These are phyloP conservation scores for Yasuhikotakia modesta DNA, from an alignment of 2,797 vertebrate species.

Conservation along the genomic window DNA sequence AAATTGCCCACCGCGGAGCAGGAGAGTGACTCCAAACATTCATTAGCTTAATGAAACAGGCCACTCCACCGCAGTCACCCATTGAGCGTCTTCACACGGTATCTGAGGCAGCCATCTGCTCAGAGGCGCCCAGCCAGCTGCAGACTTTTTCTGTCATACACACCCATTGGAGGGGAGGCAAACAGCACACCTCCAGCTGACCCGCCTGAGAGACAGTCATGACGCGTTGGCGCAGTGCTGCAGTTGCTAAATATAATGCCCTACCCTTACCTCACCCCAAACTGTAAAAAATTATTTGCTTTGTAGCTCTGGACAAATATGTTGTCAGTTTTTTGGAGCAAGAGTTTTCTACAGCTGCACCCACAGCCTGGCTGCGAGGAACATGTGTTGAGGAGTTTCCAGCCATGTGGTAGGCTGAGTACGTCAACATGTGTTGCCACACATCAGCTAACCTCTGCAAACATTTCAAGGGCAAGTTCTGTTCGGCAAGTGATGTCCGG, in stretches of 20 bases:
- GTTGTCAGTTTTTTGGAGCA: slow-evolving; percentile 11
- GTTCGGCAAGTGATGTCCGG: slow-evolving; percentile 39
- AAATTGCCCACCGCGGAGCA: slow-evolving; percentile 75
- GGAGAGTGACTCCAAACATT: slow-evolving; percentile 77
- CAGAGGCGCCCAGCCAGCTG: slow-evolving; percentile 74
- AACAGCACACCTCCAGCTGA: slow-evolving; percentile 66
- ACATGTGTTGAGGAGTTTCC: slow-evolving; percentile 44
- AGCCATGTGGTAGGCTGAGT: slow-evolving; percentile 61
- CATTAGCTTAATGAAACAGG: slow-evolving; percentile 85
- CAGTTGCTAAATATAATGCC: slow-evolving; percentile 40
- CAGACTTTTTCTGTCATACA: slow-evolving; percentile 74
- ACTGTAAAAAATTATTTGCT: slow-evolving; percentile 13
- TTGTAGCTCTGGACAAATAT: slow-evolving; percentile 28
- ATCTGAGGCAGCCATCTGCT: slow-evolving; percentile 78
- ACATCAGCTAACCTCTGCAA: slow-evolving; percentile 58
- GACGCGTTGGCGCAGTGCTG: slow-evolving; percentile 63
- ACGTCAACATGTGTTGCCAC: slow-evolving; percentile 66
- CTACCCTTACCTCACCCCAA: slow-evolving; percentile 33
- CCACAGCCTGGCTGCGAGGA: slow-evolving; percentile 10
- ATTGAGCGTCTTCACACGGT: slow-evolving; percentile 65
- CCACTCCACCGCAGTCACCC: slow-evolving; percentile 75
- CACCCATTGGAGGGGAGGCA: slow-evolving; percentile 61
- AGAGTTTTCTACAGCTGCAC: slow-evolving; percentile 28
- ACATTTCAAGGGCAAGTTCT: slow-evolving; percentile 66
- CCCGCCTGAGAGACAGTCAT: slow-evolving; percentile 56